Evolutionary conservation across 2,113 vertebrate genomes (phyloP).

Genomic region (Etheostoma spectabile): DNA sequence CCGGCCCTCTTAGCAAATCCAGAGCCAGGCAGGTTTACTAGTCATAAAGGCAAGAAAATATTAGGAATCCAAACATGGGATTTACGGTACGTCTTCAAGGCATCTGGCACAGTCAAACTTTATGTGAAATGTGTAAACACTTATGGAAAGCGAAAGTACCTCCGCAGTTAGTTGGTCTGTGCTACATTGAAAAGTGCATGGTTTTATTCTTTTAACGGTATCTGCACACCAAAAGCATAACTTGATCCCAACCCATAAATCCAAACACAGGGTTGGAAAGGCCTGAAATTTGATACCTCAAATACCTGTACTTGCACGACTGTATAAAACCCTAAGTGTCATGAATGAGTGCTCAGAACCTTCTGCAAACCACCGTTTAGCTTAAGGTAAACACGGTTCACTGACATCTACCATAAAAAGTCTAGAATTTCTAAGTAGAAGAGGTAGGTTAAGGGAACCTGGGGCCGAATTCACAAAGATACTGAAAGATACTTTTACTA

Average conservation of each 20-base stretch:
- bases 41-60: slow-evolving; percentile 69
- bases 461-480: not conserved
- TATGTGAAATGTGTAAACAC: slow-evolving; percentile 69
- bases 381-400: slow-evolving; percentile 28
- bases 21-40: slow-evolving; percentile 56
- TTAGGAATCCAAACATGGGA: slow-evolving; percentile 62
- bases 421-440: slow-evolving; percentile 5
- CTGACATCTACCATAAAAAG: slow-evolving; percentile 22
- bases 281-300: slow-evolving; percentile 26
- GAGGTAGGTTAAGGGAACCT: slow-evolving; percentile 21
- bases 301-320: slow-evolving; percentile 35
- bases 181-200: slow-evolving; percentile 48
- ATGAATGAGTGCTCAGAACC: slow-evolving; percentile 11
- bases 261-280: slow-evolving; percentile 31
- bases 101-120: slow-evolving; percentile 60
- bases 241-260: slow-evolving; percentile 18
- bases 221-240: slow-evolving; percentile 34
- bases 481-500: not conserved
- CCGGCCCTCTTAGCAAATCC: slow-evolving; percentile 32
- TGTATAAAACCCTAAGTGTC: slow-evolving; percentile 29
- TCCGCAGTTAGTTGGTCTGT: slow-evolving; percentile 26
- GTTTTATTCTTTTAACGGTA: slow-evolving; percentile 17
- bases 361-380: slow-evolving; percentile 15
- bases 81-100: slow-evolving; percentile 62
- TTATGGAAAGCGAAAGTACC: slow-evolving; percentile 53